phyloP scores from a whole-genome alignment of 2,888 invertebrate species.

The Tholera decimalis region DNA sequence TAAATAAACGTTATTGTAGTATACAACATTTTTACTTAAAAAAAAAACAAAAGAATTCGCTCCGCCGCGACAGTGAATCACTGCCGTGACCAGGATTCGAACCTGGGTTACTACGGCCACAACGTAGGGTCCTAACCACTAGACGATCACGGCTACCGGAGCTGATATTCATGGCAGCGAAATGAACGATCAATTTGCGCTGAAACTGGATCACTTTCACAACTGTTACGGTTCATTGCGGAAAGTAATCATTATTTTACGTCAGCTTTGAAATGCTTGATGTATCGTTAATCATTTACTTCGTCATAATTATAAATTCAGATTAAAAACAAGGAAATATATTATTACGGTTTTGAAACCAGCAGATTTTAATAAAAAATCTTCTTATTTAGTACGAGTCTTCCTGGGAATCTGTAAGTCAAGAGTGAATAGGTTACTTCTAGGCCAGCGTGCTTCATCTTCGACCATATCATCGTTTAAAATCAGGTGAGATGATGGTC shows the following conservation, averaged over 20 bases:
- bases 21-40: too few species aligned
- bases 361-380: too few species aligned
- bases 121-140: slow-evolving; percentile 95
- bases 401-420: too few species aligned
- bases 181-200: slow-evolving; percentile 10
- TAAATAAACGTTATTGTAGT: too few species aligned
- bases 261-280: neutral
- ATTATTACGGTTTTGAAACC: too few species aligned
- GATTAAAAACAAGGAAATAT: too few species aligned
- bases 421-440: too few species aligned
- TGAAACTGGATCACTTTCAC: slow-evolving; percentile 62
- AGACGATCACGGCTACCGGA: slow-evolving; percentile 91
- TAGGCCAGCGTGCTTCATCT: too few species aligned
- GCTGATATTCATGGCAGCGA: slow-evolving; percentile 58
- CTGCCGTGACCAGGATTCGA: slow-evolving; percentile 94
- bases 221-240: slow-evolving; percentile 54
- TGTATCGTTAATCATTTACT: neutral
- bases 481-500: too few species aligned
- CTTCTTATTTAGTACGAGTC: too few species aligned
- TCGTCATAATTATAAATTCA: neutral
- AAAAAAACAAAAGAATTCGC: slow-evolving; percentile 40
- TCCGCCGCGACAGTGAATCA: slow-evolving; percentile 80
- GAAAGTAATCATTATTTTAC: slow-evolving; percentile 8
- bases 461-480: too few species aligned
- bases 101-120: slow-evolving; percentile 95